Base-by-base conservation (phyloP, 2,797 vertebrate genomes). In the Spizella passerina region DNA sequence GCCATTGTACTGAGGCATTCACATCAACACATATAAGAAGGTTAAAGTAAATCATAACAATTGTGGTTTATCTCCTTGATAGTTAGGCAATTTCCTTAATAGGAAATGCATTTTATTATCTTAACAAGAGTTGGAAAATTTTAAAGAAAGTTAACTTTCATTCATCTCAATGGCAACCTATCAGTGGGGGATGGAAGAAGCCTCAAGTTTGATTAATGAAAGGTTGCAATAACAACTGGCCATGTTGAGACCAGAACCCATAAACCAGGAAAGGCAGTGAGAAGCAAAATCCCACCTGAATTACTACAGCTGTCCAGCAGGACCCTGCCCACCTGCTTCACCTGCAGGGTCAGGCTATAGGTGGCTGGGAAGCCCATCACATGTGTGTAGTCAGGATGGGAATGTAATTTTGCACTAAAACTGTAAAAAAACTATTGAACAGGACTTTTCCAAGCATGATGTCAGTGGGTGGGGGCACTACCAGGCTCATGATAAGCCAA, bases 381-480 rank as follows among this genome's bases (percentile, higher is more conserved):
- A 47, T 1, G 14, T 39, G 57, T 93, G 92, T 66, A 79, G 80
- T 46, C 82, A 88, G 66, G 39, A 38, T 34, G 52, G 41, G 60
- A 73, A 84, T 59, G 3, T 12, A 76, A 69, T 34, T 30, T 17
- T 32, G 59, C 71, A 46, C 22, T 52, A 53, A 57, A 30, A 34
- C 70, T 64, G 11, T 59, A 77, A 76, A 94, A 93, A 44, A 32
- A 22, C 41, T 20, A 44, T 22, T 82, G 83, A 90, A 64, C 26
- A 34, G 24, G 30, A 46, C 75, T 64, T 92, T 94, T 86, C 88
- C 83, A 80, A 68, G 81, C 75, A 77, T 96, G 92, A 95, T 65
- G 93, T 96, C 85, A 96, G 38, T 64, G 94, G 94, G 92, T 64
- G 93, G 86, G 87, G 93, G 83, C 86, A 95, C 75, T 93, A 93